Evolutionary conservation across 2,888 invertebrate species (phyloP), one percentile per base, ranked within the genome.

Genomic region (Tipula unca): DNA sequence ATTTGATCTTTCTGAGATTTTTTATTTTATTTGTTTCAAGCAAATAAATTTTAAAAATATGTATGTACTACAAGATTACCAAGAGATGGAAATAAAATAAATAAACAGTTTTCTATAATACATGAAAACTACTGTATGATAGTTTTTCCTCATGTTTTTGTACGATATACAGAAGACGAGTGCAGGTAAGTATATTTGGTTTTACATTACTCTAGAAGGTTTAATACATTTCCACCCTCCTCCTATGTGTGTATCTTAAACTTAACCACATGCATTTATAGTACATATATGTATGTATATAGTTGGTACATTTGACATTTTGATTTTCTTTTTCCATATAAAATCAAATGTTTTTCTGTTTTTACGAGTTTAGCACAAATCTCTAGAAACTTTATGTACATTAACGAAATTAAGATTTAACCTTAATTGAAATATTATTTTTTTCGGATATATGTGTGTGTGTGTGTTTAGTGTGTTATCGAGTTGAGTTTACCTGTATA

Each of bases 331-430:
- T 1, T 69, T 48, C 48, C 48, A 48, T 4, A n/a, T 6, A 48
- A 8, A 48, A 36, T 32, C n/a, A 48, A 48, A 48, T 13, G 48
- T 48, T 17, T n/a, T 1, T 48, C 17, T 69, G 20, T 25, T 25
- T 69, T 69, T 69, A 10, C 69, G 69, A 69, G 20, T 25, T 69
- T 69, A 69, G 10, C 69, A 69, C 69, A 69, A 69, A 69, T 69
- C 69, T 25, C 69, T 69, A 25, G 69, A 69, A 69, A 69, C 69
- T 69, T 25, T 69, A 25, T 69, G 69, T 69, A 69, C 69, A 69
- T 69, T 69, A 69, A 69, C 69, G 25, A 69, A 69, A 69, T 69
- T 69, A 69, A 69, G 69, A 69, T 69, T 69, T 69, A 69, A 69
- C 69, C 69, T 69, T 69, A 69, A 69, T 69, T 69, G 69, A 69